Evolutionary conservation across 2,797 vertebrate species (phyloP), one percentile per base, ranked within the genome.

Genomic region (Muraenolepis orangiensis): DNA sequence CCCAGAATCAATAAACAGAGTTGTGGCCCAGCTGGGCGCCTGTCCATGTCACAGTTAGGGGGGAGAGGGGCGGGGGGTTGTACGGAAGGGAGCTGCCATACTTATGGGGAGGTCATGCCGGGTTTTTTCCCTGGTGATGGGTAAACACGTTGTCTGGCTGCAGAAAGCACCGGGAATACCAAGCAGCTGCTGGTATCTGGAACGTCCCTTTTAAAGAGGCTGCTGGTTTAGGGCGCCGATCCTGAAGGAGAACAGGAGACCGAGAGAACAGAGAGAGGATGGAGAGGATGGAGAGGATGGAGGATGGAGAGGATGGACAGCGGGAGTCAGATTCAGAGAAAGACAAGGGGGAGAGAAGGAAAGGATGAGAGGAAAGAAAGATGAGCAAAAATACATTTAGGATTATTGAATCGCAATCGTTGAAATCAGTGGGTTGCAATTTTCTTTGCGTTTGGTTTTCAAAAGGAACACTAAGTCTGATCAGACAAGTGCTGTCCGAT

Each of bases 101-200:
- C 86, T 87, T 90, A 88, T 88, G 87, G 8, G 82, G 85, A 87
- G 90, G 88, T 89, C 73, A 82, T 82, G n/a, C n/a, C n/a, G 87
- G 82, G 42, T 46, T 46, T 46, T 46, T 46, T 16, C 40, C 85
- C 88, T 82, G 76, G 85, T 70, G 68, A 79, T 78, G 77, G 81
- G 88, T 89, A 90, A 91, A 91, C 89, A 86, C 81, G 78, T 81
- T 76, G 70, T 82, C 84, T 87, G 80, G 69, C 72, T 51, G 72
- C 14, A 79, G 31, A 32, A 26, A 16, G 61, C 61, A 32, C 20
- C 7, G n/a, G 13, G 89, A 90, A 91, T 93, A 91, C 86, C 87
- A 90, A 91, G 84, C 87, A 91, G 86, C n/a, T n/a, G n/a, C n/a
- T 71, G 7, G 10, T 0, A n/a, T 72, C 70, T 18, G 16, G 20